These are phyloP conservation scores for Gulo gulo DNA, from an alignment of 2,113 vertebrate genomes.

Conservation along the genomic window DNA sequence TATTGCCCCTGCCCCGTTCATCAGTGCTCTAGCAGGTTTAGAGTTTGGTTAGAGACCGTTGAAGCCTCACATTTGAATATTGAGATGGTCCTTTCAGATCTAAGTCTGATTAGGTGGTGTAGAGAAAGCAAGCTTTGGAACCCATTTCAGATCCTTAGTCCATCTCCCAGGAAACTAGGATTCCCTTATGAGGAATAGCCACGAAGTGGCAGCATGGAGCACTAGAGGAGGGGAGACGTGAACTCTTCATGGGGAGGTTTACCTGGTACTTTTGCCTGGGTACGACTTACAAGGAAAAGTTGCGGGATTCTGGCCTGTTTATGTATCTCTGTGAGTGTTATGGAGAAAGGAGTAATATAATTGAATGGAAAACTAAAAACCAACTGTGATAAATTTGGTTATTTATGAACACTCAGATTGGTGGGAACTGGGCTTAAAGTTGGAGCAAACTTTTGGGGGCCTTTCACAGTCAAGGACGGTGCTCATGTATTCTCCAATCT, in stretches of 20 bases:
- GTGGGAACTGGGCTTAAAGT: neutral
- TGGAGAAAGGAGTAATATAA: neutral
- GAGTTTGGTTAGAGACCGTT: neutral
- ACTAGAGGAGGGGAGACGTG: fast-evolving
- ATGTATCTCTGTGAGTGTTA: neutral
- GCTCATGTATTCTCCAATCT: neutral
- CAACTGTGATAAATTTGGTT: neutral
- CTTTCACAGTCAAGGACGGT: neutral
- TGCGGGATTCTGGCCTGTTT: neutral
- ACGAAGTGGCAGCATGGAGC: conserved; percentile 18
- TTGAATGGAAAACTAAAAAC: neutral
- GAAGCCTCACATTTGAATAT: neutral
- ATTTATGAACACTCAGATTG: neutral
- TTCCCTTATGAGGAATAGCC: neutral
- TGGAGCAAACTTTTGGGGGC: neutral
- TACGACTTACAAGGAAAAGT: neutral
- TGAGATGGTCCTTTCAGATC: neutral
- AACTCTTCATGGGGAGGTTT: neutral
- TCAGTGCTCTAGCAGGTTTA: neutral
- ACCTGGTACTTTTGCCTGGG: neutral
- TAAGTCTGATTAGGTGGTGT: neutral
- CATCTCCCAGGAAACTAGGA: neutral
- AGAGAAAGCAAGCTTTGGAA: neutral
- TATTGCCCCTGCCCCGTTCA: neutral
- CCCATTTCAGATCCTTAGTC: neutral